Percentiles rank a stretch among this genome's conserved stretches.
These are phyloP conservation scores for Onychomys arenicola DNA, from an alignment of 2,797 vertebrate species.

Conservation along the genomic window DNA sequence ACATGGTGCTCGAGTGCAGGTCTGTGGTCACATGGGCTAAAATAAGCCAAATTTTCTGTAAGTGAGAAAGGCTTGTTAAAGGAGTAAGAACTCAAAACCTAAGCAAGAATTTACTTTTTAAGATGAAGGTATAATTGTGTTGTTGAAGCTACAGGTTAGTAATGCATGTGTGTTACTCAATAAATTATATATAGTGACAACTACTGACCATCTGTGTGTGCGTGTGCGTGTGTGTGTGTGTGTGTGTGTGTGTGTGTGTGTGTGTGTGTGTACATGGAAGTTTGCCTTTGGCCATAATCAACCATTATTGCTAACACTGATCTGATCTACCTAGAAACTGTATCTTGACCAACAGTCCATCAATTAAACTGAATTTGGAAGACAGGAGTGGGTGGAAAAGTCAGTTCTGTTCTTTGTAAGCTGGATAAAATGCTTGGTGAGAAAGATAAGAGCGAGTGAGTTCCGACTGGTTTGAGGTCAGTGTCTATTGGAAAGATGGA, in stretches of 20 bases:
- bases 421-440: background rate
- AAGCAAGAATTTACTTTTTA: slow-evolving; percentile 39
- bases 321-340: background rate
- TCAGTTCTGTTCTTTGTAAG: background rate
- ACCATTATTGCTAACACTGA: background rate
- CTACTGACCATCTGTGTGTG: too few relatives aligned
- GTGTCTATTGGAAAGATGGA: background rate
- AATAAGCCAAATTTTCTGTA: slow-evolving; percentile 4
- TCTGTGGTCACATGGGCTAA: background rate
- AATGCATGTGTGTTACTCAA: background rate
- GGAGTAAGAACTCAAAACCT: slow-evolving; percentile 16
- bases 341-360: background rate
- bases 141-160: background rate
- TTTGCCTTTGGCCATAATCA: slow-evolving; percentile 11
- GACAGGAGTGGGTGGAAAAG: background rate
- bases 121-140: slow-evolving; percentile 21
- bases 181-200: background rate
- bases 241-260: too few relatives aligned
- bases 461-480: background rate
- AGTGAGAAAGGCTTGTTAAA: slow-evolving; percentile 4
- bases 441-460: background rate
- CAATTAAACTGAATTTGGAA: slow-evolving; percentile 13
- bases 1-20: background rate
- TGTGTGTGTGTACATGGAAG: background rate
- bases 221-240: too few relatives aligned